Base-by-base conservation (phyloP, 2,888 invertebrate species). In the Ophioninae sp. region DNA sequence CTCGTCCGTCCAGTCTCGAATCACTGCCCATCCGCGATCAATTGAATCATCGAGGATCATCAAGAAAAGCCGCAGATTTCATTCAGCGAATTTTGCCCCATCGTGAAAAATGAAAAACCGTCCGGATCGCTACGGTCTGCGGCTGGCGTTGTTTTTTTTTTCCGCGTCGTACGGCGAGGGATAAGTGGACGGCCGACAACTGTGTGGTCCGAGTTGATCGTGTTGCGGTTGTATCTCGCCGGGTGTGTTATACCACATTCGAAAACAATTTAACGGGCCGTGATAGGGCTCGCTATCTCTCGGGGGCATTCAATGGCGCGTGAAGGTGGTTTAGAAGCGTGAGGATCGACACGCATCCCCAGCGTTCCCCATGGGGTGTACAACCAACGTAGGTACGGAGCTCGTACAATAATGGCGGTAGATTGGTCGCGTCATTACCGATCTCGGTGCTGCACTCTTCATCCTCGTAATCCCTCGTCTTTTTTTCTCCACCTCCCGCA, bases 221-320 rank as follows among this genome's bases (percentile, higher is more conserved):
- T 23, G 30, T 63, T 39, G 56, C 37, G 81, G 13, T n/a, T 44
- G 63, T 39, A 77, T 77, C 17, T 72, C 23, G 68, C 51, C 41
- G 63, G 74, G 61, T 59, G 44, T 73, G 59, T 59, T 67, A 75
- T 72, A 75, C 82, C 75, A 81, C 82, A 84, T 90, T 90, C 88
- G 86, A 87, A 90, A 90, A 90, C 89, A 90, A 89, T 90, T 90
- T 89, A 88, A 84, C 87, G 83, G 84, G 76, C 84, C 85, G 85
- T 86, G 87, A 88, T 88, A 86, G 86, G 9, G 85, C 84, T n/a
- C n/a, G n/a, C 81, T 78, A 20, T 71, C 77, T 74, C 81, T 81
- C 69, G 86, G 85, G 87, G 86, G 83, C 79, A 88, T 87, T 87
- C 85, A 89, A 88, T 88, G 87, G 87, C 86, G 86, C 88, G 87